Evolutionary conservation across 35 echinoderm and acorn worm genomes (phyloP).

Genomic region (Diadema setosum): DNA sequence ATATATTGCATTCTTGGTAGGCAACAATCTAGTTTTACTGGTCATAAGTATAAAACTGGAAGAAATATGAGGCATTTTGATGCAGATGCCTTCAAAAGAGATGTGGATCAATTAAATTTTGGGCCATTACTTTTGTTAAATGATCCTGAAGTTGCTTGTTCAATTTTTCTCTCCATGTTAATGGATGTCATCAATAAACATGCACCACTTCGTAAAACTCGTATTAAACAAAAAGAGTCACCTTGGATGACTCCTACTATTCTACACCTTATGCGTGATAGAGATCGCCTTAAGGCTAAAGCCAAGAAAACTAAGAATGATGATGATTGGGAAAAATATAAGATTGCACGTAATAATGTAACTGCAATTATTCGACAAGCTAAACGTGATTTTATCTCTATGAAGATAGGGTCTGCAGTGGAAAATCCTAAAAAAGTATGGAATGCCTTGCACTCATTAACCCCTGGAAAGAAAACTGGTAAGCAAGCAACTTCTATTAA

Average conservation of each 20-base stretch:
- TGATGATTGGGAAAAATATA: not conserved
- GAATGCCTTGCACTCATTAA: no score
- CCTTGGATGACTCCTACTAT: not conserved
- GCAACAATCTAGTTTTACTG: not conserved
- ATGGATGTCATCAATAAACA: not conserved
- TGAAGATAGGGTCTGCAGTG: no score
- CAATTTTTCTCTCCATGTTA: not conserved
- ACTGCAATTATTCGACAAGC: no score
- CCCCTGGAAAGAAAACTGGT: no score
- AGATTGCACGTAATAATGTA: not conserved
- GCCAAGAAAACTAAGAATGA: not conserved
- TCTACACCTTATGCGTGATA: not conserved
- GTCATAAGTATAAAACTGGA: no score
- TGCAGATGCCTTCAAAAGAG: not conserved
- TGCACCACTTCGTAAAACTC: not conserved
- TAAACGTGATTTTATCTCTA: not conserved
- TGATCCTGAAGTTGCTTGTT: not conserved
- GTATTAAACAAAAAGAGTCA: not conserved
- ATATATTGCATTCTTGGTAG: not conserved
- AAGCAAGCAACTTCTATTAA: no score
- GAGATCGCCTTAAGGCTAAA: not conserved
- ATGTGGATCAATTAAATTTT: not conserved
- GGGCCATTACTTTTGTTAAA: not conserved
- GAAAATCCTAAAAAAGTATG: no score
- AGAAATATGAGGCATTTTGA: not conserved